Evolutionary conservation across 2,113 vertebrate genomes (phyloP).

Genomic region (Ariopsis seemanni): DNA sequence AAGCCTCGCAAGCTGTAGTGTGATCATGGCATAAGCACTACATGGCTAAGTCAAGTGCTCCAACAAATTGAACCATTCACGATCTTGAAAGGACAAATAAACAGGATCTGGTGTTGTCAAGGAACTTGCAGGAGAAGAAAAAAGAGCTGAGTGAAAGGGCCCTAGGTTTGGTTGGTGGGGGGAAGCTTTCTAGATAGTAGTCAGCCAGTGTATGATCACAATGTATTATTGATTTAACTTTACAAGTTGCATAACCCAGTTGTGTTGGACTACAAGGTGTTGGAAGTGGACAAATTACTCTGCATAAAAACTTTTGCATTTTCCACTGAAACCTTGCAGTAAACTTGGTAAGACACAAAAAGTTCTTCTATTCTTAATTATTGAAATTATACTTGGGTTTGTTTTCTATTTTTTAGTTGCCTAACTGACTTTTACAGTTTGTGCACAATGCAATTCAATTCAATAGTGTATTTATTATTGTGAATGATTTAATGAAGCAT

Average conservation of each 20-base stretch:
- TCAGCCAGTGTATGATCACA: background rate
- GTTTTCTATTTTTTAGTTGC: background rate
- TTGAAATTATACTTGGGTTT: background rate
- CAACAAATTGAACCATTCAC: background rate
- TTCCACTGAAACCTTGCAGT: background rate
- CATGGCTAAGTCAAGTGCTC: background rate
- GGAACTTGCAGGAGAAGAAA: background rate
- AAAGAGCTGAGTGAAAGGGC: background rate
- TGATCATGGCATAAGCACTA: background rate
- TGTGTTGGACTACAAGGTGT: background rate
- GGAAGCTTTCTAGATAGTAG: background rate
- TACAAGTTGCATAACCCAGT: background rate
- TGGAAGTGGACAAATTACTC: background rate
- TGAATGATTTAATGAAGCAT: background rate
- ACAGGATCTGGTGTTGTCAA: background rate
- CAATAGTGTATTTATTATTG: too few species aligned
- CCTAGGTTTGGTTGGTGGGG: too few species aligned
- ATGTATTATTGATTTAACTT: background rate
- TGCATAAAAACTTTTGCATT: background rate
- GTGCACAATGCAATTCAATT: background rate
- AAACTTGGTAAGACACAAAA: background rate
- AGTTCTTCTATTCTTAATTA: background rate
- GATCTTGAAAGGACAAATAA: background rate
- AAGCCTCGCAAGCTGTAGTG: too few species aligned
- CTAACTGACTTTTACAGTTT: background rate